These are phyloP conservation scores for Marmota monax DNA, from an alignment of 2,113 vertebrate genomes.

Conservation along the genomic window DNA sequence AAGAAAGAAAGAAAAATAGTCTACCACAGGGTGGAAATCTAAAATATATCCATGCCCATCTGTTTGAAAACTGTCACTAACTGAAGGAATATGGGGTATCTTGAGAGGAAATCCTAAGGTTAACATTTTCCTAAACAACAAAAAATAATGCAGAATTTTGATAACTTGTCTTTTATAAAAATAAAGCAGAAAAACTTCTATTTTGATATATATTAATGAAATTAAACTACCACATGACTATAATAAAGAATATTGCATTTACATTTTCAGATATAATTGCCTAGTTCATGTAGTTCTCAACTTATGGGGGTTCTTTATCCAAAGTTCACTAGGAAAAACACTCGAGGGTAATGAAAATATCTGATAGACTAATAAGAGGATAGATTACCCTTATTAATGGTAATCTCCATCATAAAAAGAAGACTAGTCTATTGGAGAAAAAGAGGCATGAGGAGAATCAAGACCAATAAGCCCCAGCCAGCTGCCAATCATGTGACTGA, in stretches of 20 bases:
- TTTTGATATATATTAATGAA: not conserved
- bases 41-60: not conserved
- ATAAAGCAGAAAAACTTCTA: not conserved
- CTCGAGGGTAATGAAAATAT: not conserved
- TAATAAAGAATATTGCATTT: not conserved
- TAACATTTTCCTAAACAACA: not conserved
- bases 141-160: not conserved
- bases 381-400: not conserved
- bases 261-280: not conserved
- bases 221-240: not conserved
- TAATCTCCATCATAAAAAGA: not conserved
- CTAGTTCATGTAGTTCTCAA: not conserved
- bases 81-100: not conserved
- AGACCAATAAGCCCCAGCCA: not conserved
- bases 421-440: not conserved
- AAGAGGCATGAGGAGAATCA: not conserved
- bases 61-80: constrained; percentile 11
- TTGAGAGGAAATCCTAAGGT: not conserved
- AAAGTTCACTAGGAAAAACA: not conserved
- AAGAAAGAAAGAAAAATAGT: not conserved
- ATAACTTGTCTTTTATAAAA: not conserved
- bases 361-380: not conserved
- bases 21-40: not conserved
- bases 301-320: not conserved
- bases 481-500: not conserved